These are phyloP conservation scores for Drosophila albomicans DNA, from an alignment of 1,140 invertebrate genomes.

Conservation along the genomic window DNA sequence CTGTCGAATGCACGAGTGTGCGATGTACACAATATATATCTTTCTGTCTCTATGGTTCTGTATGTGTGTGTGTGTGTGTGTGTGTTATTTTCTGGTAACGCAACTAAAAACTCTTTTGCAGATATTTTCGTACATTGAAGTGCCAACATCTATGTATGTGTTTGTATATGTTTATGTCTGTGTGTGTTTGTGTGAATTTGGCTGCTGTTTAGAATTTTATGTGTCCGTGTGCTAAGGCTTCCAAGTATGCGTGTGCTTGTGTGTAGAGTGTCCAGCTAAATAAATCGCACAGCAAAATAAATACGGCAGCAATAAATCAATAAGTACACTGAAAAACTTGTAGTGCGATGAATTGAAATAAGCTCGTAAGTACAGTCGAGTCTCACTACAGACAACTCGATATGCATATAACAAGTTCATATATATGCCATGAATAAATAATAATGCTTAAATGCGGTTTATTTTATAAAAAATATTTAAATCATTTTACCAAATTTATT, in stretches of 20 bases:
- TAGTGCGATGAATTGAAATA: background rate
- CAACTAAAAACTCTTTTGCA: conserved; percentile 71
- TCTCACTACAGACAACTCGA: background rate
- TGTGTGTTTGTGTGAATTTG: conserved; percentile 38
- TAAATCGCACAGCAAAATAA: conserved; percentile 73
- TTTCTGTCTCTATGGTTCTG: background rate
- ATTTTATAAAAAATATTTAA: no score
- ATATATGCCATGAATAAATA: background rate
- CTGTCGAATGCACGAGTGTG: conserved; percentile 1
- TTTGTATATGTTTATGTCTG: conserved; percentile 13
- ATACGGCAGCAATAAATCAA: conserved; percentile 72
- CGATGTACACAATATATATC: conserved; percentile 32
- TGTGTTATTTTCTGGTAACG: conserved; percentile 63
- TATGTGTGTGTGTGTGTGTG: conserved; percentile 25
- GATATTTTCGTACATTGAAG: conserved; percentile 53
- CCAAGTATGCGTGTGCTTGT: conserved; percentile 7
- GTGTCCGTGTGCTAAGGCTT: conserved; percentile 12
- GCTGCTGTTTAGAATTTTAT: conserved; percentile 67
- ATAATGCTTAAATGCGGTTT: no score
- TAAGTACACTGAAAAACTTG: conserved; percentile 62
- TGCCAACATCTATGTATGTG: conserved; percentile 23
- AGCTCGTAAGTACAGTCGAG: background rate
- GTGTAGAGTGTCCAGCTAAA: conserved; percentile 50
- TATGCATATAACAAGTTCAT: background rate
- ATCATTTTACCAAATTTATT: no score